A percentile compares a stretch with the other conserved stretches of the same genome.
These are phyloP conservation scores for Euphonia xanthogaster DNA, from an alignment of 2,797 vertebrate genomes.

Conservation along the genomic window DNA sequence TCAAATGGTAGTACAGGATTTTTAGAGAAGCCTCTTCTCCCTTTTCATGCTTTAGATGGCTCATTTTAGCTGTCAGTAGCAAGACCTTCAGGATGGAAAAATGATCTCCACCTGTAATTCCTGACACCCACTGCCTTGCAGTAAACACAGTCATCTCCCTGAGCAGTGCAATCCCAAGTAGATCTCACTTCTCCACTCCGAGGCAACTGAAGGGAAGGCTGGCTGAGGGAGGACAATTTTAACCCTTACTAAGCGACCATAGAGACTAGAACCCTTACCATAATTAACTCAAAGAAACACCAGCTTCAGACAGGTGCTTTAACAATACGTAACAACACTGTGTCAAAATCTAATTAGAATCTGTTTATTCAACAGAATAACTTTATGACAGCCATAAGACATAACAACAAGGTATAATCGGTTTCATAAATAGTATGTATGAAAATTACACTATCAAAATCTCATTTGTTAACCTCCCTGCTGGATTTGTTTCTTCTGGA, in stretches of 20 bases:
- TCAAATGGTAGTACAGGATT: not conserved
- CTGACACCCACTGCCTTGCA: not conserved
- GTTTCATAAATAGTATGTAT: not conserved
- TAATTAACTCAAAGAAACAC: not conserved
- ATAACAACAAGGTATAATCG: not conserved
- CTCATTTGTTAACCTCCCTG: not conserved
- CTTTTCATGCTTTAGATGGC: not conserved
- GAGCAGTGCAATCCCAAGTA: not conserved
- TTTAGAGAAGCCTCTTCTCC: not conserved
- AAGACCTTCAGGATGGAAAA: not conserved
- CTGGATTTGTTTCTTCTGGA: not conserved
- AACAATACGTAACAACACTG: not conserved
- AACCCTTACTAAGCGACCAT: not conserved
- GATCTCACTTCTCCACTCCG: not conserved
- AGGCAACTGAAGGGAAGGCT: not conserved
- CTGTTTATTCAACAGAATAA: slow-evolving; percentile 2
- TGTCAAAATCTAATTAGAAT: not conserved
- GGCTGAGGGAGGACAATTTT: not conserved
- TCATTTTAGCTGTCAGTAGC: not conserved
- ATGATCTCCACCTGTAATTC: not conserved
- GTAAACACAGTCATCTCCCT: not conserved
- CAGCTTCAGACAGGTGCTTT: not conserved
- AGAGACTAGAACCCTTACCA: not conserved
- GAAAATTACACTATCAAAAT: not conserved
- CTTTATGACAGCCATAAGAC: not conserved